Evolutionary conservation across 2,797 vertebrate species (phyloP).

Genomic region (Tauraco hartlaubi): DNA sequence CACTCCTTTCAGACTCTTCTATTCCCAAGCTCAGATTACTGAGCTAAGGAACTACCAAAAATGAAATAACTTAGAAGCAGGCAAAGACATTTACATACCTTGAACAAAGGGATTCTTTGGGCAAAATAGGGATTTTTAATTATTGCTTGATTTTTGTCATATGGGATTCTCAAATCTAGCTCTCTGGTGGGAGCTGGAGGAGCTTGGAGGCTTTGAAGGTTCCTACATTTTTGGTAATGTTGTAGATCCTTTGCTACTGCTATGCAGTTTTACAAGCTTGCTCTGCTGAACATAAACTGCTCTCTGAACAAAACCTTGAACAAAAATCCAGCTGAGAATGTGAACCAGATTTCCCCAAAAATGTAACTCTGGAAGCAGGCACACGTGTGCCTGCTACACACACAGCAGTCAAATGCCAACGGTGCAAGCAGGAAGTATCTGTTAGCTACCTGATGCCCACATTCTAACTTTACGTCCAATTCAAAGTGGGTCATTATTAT

Average conservation of each 20-base stretch:
- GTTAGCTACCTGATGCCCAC: neutral
- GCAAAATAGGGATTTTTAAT: conserved; percentile 50
- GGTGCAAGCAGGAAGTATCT: neutral
- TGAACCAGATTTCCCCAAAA: neutral
- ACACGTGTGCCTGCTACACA: neutral
- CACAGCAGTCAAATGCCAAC: neutral
- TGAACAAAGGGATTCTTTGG: conserved; percentile 54
- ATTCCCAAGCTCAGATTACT: conserved; percentile 71
- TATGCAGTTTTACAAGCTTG: neutral
- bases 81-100: conserved; percentile 33
- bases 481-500: neutral
- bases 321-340: neutral
- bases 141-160: conserved; percentile 52
- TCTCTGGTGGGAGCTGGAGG: conserved; percentile 25
- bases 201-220: conserved; percentile 22
- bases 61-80: conserved; percentile 22
- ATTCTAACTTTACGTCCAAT: neutral
- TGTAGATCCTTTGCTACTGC: neutral
- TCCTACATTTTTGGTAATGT: neutral
- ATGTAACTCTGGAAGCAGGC: neutral
- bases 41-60: conserved; percentile 36
- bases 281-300: neutral
- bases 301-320: neutral
- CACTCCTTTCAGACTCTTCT: conserved; percentile 74
- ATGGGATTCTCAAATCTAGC: conserved; percentile 26